Evolutionary conservation across 1,140 invertebrate species (phyloP).

Genomic region (Alviniconcha marisindica): DNA sequence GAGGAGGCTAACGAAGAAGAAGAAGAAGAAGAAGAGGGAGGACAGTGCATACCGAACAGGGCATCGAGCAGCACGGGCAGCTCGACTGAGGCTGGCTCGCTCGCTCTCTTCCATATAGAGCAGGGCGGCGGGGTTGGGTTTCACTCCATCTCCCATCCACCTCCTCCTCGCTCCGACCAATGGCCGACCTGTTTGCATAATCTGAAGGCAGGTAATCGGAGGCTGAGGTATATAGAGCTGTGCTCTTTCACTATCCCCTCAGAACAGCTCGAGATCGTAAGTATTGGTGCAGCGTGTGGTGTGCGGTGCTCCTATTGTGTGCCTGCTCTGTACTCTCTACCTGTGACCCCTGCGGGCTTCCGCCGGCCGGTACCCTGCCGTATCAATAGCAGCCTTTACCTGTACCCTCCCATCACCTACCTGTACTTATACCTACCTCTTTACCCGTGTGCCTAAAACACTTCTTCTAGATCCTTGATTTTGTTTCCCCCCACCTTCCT

Average conservation of each 20-base stretch:
- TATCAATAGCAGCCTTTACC: no score
- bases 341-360: neutral
- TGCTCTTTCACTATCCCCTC: conserved; percentile 15
- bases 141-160: conserved; percentile 16
- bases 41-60: conserved; percentile 27
- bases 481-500: no score
- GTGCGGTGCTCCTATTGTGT: conserved; percentile 11
- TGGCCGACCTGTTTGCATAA: conserved; percentile 30
- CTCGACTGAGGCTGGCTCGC: conserved; percentile 4
- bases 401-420: no score
- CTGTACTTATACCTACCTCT: no score
- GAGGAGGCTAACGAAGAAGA: no score
- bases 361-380: no score
- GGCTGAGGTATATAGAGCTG: conserved; percentile 36
- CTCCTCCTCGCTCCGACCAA: conserved; percentile 32
- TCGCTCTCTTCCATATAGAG: conserved; percentile 42
- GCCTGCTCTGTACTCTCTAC: neutral
- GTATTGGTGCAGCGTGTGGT: conserved; percentile 16
- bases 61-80: neutral
- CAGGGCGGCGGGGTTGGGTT: conserved; percentile 6
- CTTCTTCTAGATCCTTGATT: no score
- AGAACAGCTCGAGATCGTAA: conserved; percentile 41
- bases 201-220: neutral
- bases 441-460: no score
- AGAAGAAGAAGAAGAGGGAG: conserved; percentile 1